These are phyloP conservation scores for Gasterosteus aculeatus DNA, from an alignment of 2,113 vertebrate genomes.

Conservation along the genomic window DNA sequence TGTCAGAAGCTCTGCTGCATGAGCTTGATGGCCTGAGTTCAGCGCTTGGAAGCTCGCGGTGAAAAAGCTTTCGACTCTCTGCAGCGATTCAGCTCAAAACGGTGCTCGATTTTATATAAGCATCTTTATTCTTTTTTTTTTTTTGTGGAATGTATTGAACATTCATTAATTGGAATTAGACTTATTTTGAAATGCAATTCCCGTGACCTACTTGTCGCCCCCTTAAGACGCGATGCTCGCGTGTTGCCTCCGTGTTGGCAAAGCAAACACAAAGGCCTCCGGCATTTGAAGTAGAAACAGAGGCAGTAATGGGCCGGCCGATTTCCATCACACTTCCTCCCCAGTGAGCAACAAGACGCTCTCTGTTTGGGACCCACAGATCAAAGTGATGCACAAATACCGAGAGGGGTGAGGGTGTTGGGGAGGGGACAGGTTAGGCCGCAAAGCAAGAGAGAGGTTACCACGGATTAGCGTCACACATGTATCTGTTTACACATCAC, in stretches of 20 bases:
- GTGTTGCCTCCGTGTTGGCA: slow-evolving; percentile 59
- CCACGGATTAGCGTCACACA: background rate
- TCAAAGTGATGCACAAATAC: slow-evolving; percentile 26
- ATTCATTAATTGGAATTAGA: background rate
- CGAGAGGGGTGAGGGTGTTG: background rate
- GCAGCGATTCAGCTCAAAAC: background rate
- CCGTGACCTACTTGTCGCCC: slow-evolving; percentile 25
- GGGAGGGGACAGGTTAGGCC: slow-evolving; percentile 18
- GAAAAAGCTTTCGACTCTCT: background rate
- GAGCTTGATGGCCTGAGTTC: slow-evolving; percentile 41
- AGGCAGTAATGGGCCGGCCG: slow-evolving; percentile 10
- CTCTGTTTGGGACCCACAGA: slow-evolving; percentile 14
- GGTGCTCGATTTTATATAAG: background rate
- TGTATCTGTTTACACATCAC: slow-evolving; percentile 18
- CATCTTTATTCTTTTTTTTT: background rate
- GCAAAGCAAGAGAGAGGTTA: background rate
- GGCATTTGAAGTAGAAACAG: slow-evolving; percentile 67
- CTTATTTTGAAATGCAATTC: background rate
- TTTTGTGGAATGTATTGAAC: background rate
- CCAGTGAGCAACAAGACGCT: slow-evolving; percentile 33
- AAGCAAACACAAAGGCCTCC: slow-evolving; percentile 63
- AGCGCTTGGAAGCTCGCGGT: background rate
- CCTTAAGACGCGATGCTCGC: slow-evolving; percentile 29
- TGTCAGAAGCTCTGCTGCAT: slow-evolving; percentile 9
- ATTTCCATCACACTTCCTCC: slow-evolving; percentile 63